phyloP scores from a whole-genome alignment of 53 echinoderm and acorn worm species.

The Temnopleurus reevesii region DNA sequence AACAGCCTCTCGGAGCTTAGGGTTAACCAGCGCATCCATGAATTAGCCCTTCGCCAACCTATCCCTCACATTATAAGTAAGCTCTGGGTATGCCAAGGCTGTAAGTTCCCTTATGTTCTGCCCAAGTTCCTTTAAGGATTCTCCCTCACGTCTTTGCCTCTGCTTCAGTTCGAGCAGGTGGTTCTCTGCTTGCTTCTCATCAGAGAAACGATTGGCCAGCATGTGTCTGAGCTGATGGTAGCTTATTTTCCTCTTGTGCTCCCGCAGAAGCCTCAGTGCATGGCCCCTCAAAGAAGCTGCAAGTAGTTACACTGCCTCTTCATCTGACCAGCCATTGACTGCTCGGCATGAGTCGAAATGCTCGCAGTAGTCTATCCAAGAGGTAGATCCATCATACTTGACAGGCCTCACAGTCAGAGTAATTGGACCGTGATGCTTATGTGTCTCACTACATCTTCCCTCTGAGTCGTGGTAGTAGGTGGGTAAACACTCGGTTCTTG shows the following conservation, averaged over 20 bases:
- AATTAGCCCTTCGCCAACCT: slow-evolving; percentile 32
- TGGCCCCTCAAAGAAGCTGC: slow-evolving; percentile 40
- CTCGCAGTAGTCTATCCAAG: slow-evolving; percentile 2
- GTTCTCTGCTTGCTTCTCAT: slow-evolving; percentile 16
- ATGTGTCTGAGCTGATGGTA: background rate
- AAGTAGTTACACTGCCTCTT: background rate
- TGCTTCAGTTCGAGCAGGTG: slow-evolving; percentile 10
- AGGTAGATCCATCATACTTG: background rate
- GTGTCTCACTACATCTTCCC: background rate
- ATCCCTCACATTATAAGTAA: background rate
- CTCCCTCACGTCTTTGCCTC: background rate
- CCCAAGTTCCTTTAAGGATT: slow-evolving; percentile 43
- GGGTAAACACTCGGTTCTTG: no score
- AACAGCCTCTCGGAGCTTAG: background rate
- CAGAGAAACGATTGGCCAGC: slow-evolving; percentile 23
- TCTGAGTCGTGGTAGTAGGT: no score
- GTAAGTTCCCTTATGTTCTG: slow-evolving; percentile 29
- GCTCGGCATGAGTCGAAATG: slow-evolving; percentile 21
- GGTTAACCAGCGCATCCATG: background rate
- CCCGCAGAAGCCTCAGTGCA: background rate
- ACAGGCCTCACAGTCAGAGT: slow-evolving; percentile 17
- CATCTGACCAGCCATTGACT: background rate
- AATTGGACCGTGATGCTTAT: background rate
- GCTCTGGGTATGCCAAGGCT: background rate
- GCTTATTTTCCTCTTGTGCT: background rate